These are phyloP conservation scores for Tor tambroides DNA, from an alignment of 2,113 vertebrate genomes.

Conservation along the genomic window DNA sequence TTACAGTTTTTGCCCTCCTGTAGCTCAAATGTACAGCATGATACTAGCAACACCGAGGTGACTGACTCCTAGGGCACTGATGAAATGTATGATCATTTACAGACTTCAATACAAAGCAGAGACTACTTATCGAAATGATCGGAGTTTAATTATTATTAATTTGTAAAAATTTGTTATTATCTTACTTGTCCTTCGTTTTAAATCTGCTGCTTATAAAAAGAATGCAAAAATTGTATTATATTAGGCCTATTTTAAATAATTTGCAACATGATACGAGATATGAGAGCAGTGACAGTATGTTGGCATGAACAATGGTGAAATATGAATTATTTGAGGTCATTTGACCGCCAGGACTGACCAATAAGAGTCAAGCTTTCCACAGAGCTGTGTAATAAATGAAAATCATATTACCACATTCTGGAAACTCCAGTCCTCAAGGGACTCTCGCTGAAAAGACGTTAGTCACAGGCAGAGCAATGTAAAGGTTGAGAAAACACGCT, in stretches of 20 bases:
- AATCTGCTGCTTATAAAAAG: too few relatives aligned
- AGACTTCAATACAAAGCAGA: background rate
- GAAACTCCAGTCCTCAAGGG: background rate
- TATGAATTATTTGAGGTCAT: background rate
- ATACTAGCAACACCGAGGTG: background rate
- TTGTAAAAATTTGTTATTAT: background rate
- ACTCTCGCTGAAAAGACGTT: background rate
- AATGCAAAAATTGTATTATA: background rate
- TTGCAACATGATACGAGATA: background rate
- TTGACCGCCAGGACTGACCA: background rate
- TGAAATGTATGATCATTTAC: background rate
- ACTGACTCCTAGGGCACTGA: background rate
- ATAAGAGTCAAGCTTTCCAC: background rate
- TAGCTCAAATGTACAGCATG: background rate
- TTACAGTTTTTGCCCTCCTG: background rate
- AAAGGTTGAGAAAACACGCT: background rate
- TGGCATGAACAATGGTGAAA: background rate
- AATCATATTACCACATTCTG: background rate
- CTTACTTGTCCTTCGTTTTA: background rate
- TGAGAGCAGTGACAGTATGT: background rate
- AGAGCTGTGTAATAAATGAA: constrained; percentile 1
- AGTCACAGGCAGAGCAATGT: constrained; percentile 19
- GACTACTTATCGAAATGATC: background rate
- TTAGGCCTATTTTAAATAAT: background rate
- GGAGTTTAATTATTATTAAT: background rate